phyloP scores from a whole-genome alignment of 2,888 invertebrate genomes.

The Drosophila paranaensis region DNA sequence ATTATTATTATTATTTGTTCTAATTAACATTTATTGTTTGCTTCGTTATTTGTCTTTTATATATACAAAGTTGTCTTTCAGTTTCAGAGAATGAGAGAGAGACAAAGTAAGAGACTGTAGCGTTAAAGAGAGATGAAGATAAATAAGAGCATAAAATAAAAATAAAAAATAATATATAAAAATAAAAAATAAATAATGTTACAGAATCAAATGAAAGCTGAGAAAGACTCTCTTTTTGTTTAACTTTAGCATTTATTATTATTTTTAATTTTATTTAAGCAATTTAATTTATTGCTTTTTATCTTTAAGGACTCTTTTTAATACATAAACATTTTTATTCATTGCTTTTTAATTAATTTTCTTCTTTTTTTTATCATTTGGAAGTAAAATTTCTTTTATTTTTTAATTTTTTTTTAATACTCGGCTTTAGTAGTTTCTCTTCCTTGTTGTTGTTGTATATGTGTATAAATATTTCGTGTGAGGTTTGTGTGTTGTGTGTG shows the following conservation, averaged over 20 bases:
- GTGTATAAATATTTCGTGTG: constrained; percentile 59
- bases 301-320: constrained; percentile 40
- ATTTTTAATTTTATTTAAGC: constrained; percentile 30
- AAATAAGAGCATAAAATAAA: neutral
- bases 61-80: constrained; percentile 54
- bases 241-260: constrained; percentile 6
- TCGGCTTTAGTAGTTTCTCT: constrained; percentile 22
- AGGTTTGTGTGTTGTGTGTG: constrained; percentile 74
- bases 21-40: constrained; percentile 48
- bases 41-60: constrained; percentile 64
- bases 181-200: neutral
- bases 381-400: constrained; percentile 45
- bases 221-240: neutral
- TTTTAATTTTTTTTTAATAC: constrained; percentile 24
- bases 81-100: constrained; percentile 2
- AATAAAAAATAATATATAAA: neutral
- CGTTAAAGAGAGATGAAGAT: neutral
- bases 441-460: constrained; percentile 33
- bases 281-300: constrained; percentile 55
- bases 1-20: constrained; percentile 45
- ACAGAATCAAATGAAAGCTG: neutral
- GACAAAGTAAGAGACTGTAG: neutral
- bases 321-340: constrained; percentile 37
- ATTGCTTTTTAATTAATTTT: constrained; percentile 48
- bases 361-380: constrained; percentile 20